These are phyloP conservation scores for Spisula solida DNA, from an alignment of 2,888 invertebrate species.

Conservation along the genomic window DNA sequence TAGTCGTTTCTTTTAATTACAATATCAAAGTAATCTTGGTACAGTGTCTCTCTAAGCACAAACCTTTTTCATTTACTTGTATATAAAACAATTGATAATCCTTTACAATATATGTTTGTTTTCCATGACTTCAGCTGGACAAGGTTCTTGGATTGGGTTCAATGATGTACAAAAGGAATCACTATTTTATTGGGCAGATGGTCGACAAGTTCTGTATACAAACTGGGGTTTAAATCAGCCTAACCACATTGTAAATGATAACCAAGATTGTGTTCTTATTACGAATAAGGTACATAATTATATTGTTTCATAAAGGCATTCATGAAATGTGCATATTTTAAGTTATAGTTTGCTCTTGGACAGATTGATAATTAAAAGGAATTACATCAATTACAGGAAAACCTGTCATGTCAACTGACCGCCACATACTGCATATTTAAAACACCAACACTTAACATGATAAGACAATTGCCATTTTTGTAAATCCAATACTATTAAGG, in stretches of 20 bases:
- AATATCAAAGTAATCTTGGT: background rate
- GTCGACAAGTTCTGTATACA: conserved; percentile 78
- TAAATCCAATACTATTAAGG: too few species aligned
- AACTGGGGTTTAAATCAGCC: conserved; percentile 83
- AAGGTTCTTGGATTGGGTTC: conserved; percentile 82
- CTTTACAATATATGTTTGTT: background rate
- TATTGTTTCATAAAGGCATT: background rate
- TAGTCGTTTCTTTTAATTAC: background rate
- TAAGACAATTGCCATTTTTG: too few species aligned
- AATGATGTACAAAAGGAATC: conserved; percentile 76
- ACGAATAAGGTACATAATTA: conserved; percentile 37
- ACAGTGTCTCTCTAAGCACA: background rate
- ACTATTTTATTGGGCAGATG: conserved; percentile 80
- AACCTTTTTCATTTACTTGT: too few species aligned
- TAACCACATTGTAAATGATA: conserved; percentile 63
- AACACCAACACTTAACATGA: too few species aligned
- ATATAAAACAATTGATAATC: too few species aligned
- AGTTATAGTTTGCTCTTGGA: too few species aligned
- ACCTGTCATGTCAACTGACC: too few species aligned
- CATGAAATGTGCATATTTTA: background rate
- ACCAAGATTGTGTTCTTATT: conserved; percentile 81
- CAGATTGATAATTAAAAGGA: too few species aligned
- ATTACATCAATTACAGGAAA: too few species aligned
- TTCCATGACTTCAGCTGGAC: conserved; percentile 13
- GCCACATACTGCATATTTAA: too few species aligned